Percentiles rank a stretch among this genome's conserved stretches.
Evolutionary conservation across 2,797 vertebrate species (phyloP).

Genomic region (Vultur gryphus): DNA sequence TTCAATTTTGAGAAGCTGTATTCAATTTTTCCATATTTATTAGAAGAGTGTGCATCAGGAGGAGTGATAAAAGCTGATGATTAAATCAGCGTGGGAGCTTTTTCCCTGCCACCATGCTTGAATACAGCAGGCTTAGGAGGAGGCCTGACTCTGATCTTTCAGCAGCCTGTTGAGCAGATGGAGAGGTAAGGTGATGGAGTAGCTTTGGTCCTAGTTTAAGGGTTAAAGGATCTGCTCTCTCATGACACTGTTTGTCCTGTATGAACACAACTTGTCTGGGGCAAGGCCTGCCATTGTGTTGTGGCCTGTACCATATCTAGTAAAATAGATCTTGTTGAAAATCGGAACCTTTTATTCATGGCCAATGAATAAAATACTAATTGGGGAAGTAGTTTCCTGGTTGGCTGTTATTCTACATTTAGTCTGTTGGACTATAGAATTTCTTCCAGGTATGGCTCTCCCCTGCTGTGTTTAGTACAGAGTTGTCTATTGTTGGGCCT

Average conservation of each 20-base stretch:
- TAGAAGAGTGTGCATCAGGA: background rate
- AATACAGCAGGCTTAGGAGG: background rate
- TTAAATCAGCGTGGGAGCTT: background rate
- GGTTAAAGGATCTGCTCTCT: background rate
- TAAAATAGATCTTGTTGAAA: background rate
- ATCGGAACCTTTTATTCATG: background rate
- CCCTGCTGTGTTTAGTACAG: background rate
- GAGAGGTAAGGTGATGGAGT: background rate
- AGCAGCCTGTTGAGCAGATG: background rate
- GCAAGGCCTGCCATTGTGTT: fast-evolving
- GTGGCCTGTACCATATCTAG: fast-evolving
- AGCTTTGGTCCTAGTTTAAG: background rate
- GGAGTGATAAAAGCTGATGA: background rate
- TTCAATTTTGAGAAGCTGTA: background rate
- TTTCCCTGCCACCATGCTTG: background rate
- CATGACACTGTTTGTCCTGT: fast-evolving
- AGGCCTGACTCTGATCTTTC: background rate
- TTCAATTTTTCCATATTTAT: background rate
- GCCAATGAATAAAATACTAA: background rate
- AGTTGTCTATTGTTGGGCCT: background rate
- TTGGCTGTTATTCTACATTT: background rate
- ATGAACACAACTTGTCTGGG: fast-evolving
- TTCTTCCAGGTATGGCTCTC: background rate
- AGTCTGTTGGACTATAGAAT: background rate
- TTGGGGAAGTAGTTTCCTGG: background rate